phyloP scores from a whole-genome alignment of 2,113 vertebrate genomes.

The Acrocephalus kingi region DNA sequence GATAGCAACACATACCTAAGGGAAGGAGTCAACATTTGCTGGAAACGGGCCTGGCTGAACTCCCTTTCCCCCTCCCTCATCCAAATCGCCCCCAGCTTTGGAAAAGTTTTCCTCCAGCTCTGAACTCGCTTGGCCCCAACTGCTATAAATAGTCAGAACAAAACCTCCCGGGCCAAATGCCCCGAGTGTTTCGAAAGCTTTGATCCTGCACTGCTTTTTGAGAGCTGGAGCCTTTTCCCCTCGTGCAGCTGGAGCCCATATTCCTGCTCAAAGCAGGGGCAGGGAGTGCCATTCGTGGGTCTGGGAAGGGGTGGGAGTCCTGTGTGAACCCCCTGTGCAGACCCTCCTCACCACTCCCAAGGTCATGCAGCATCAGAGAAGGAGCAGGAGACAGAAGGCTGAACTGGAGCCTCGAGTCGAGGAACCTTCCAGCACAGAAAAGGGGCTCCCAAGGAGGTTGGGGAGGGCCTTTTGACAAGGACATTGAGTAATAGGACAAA shows the following conservation, averaged over 20 bases:
- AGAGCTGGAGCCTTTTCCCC: slow-evolving; percentile 7
- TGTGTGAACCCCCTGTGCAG: neutral
- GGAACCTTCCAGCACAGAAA: neutral
- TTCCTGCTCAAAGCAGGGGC: neutral
- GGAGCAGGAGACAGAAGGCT: rapidly evolving
- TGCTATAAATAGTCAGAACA: slow-evolving; percentile 63
- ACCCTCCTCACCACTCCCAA: neutral
- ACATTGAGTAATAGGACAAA: neutral
- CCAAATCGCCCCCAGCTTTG: slow-evolving; percentile 55
- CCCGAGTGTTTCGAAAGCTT: slow-evolving; percentile 56
- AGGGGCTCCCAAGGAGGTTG: neutral
- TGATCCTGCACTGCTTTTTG: neutral
- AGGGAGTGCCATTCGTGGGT: rapidly evolving
- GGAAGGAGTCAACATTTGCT: slow-evolving; percentile 56
- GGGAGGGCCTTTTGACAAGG: neutral
- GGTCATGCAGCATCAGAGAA: neutral
- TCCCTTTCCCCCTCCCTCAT: slow-evolving; percentile 24
- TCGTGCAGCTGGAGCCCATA: neutral
- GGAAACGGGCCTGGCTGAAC: slow-evolving; percentile 19
- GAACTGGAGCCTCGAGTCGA: rapidly evolving
- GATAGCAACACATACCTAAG: slow-evolving; percentile 63
- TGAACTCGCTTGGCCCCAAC: slow-evolving; percentile 45
- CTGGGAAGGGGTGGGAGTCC: neutral
- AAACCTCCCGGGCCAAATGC: slow-evolving; percentile 43
- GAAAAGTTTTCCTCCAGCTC: slow-evolving; percentile 54